Conservation (phyloP, 2,888 invertebrate species). For the Macrosiphum euphorbiae region DNA sequence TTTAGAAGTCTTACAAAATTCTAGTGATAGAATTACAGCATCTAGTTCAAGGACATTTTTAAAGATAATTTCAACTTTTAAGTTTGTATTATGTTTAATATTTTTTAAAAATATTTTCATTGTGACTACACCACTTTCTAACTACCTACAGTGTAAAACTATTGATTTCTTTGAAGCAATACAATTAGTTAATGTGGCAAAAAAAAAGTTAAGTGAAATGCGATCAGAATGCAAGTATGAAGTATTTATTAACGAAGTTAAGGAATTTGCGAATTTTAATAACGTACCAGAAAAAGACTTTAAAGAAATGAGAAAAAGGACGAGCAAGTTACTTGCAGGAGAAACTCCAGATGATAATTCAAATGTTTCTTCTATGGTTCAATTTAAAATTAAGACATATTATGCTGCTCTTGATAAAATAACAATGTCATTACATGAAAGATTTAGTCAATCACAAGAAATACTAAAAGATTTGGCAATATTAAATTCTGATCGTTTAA, state of each 20-base stretch:
- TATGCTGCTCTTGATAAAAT: no score
- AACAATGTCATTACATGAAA: no score
- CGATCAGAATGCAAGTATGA: slow-evolving; percentile 14
- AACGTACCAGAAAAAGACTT: slow-evolving; percentile 8
- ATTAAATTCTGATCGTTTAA: no score
- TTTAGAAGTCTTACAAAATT: background rate
- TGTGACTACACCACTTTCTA: background rate
- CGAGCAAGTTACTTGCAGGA: no score
- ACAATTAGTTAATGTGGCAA: slow-evolving; percentile 5
- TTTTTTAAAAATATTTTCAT: background rate
- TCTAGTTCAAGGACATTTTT: background rate
- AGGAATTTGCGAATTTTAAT: no score
- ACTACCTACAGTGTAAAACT: background rate
- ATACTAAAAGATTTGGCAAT: no score
- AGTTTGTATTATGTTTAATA: background rate
- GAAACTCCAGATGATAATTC: no score
- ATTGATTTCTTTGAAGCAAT: background rate
- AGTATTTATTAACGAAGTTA: slow-evolving; percentile 6
- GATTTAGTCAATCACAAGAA: no score
- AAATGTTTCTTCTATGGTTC: no score
- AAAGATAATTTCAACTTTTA: background rate
- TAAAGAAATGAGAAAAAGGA: slow-evolving; percentile 7
- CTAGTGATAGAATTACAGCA: background rate
- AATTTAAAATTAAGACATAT: no score
- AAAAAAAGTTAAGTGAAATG: slow-evolving; percentile 15